A percentile compares a stretch with the other conserved stretches of the same genome.
Conservation (phyloP, 2,797 vertebrate species). For the Okamejei kenojei region DNA sequence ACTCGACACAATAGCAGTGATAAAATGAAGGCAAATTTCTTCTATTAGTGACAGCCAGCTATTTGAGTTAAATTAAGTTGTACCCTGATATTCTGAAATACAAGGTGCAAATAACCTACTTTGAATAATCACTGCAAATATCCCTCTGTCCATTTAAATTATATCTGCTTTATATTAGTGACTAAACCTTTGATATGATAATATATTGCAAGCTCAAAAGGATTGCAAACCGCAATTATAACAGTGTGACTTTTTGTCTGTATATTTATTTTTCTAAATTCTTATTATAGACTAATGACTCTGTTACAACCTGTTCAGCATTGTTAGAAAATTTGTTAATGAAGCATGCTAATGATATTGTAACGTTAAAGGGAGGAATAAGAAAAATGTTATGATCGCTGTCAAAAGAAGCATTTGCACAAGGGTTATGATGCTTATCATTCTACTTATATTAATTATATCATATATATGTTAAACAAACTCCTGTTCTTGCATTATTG, state of each 20-base stretch:
- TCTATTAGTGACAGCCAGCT: conserved; percentile 88
- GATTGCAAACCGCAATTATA: conserved; percentile 87
- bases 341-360: conserved; percentile 65
- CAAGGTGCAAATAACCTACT: conserved; percentile 86
- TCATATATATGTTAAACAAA: conserved; percentile 14
- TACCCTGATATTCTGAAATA: conserved; percentile 77
- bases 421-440: conserved; percentile 52
- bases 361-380: conserved; percentile 69
- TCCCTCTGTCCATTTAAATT: conserved; percentile 91
- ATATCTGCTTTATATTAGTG: conserved; percentile 77
- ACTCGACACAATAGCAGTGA: conserved; percentile 77
- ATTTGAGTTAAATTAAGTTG: conserved; percentile 94
- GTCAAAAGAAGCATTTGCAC: conserved; percentile 53
- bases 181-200: conserved; percentile 91
- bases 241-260: conserved; percentile 80
- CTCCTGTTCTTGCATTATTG: neutral
- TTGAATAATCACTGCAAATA: conserved; percentile 79
- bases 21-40: conserved; percentile 89
- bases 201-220: conserved; percentile 69
- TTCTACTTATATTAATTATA: neutral
- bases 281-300: conserved; percentile 96
- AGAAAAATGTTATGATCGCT: conserved; percentile 60
- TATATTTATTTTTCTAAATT: conserved; percentile 74
- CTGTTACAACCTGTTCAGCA: conserved; percentile 64
- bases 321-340: conserved; percentile 49